Conservation (phyloP, 1,140 invertebrate genomes). For the Ips typographus region DNA sequence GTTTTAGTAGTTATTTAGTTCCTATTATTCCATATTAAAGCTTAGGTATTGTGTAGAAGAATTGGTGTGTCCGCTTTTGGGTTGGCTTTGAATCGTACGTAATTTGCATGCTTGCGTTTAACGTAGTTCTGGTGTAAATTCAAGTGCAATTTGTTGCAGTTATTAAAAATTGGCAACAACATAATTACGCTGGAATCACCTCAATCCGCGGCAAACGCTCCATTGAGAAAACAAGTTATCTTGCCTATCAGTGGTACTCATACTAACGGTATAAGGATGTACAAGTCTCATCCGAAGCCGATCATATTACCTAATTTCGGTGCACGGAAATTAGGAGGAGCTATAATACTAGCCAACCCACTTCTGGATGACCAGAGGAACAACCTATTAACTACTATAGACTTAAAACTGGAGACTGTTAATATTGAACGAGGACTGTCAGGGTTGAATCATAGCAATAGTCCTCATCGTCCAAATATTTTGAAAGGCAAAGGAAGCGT, state of each 20-base stretch:
- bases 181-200: slow-evolving; percentile 40
- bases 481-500: slow-evolving; percentile 39
- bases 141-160: slow-evolving; percentile 26
- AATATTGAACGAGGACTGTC: slow-evolving; percentile 34
- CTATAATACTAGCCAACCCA: slow-evolving; percentile 41
- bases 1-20: no score
- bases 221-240: slow-evolving; percentile 29
- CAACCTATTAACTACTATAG: slow-evolving; percentile 39
- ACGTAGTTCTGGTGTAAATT: no score
- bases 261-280: slow-evolving; percentile 39
- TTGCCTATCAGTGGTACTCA: slow-evolving; percentile 25
- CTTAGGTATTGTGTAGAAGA: no score
- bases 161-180: slow-evolving; percentile 41
- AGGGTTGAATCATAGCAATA: slow-evolving; percentile 34
- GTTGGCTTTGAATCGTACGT: no score
- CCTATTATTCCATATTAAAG: no score
- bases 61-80: no score
- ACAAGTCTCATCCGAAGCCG: slow-evolving; percentile 44
- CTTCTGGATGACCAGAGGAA: slow-evolving; percentile 41
- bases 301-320: slow-evolving; percentile 40
- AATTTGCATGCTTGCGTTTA: no score
- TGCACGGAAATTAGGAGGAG: slow-evolving; percentile 39
- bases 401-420: slow-evolving; percentile 35
- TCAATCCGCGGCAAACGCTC: slow-evolving; percentile 34
- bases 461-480: slow-evolving; percentile 38